Percentiles rank a stretch among this genome's conserved stretches.
Evolutionary conservation across 1,140 invertebrate genomes (phyloP).

Genomic region (Melanaphis sacchari): DNA sequence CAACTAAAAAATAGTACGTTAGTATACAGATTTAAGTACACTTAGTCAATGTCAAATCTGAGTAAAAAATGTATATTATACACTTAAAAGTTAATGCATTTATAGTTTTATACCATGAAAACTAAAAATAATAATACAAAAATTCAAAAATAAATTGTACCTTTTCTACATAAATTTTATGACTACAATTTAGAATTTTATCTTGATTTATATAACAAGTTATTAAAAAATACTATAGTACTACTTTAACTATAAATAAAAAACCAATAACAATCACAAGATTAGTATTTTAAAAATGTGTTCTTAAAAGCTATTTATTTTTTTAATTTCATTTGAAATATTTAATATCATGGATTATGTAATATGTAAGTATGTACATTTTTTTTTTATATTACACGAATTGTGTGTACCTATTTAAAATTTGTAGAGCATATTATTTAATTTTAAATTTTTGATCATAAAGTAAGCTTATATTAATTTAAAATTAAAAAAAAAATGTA

Average conservation of each 20-base stretch:
- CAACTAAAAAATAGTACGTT: background rate
- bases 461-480: too few species aligned
- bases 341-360: background rate
- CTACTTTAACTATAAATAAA: background rate
- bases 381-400: too few species aligned
- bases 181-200: background rate
- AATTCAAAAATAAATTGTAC: background rate
- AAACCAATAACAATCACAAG: background rate
- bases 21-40: background rate
- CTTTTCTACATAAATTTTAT: background rate
- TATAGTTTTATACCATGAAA: background rate
- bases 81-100: background rate
- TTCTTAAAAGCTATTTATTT: background rate
- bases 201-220: background rate
- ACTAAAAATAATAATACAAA: background rate
- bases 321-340: background rate
- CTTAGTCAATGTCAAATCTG: background rate
- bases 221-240: background rate
- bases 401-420: too few species aligned
- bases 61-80: background rate
- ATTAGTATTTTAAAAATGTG: background rate
- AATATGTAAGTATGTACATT: background rate
- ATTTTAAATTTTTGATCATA: too few species aligned
- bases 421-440: too few species aligned
- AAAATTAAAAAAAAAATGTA: too few species aligned